These are phyloP conservation scores for Puma concolor DNA, from an alignment of 2,113 vertebrate genomes.

Conservation along the genomic window DNA sequence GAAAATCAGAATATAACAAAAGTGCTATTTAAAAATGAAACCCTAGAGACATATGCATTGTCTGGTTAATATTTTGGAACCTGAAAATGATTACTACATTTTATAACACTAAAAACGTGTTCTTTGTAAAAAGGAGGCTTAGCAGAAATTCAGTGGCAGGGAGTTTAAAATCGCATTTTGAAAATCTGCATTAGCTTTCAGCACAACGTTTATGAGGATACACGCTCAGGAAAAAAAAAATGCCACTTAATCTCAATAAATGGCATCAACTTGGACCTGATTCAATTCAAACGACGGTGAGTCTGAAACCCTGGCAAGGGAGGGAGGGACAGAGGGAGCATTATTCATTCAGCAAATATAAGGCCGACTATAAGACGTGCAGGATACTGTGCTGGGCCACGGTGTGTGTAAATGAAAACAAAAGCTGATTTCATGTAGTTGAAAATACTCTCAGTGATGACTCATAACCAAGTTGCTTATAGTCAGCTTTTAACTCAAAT, in stretches of 20 bases:
- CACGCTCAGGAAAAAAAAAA: neutral
- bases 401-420: neutral
- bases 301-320: neutral
- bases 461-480: neutral
- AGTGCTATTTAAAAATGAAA: slow-evolving; percentile 5
- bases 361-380: rapidly evolving
- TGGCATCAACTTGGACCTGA: neutral
- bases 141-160: neutral
- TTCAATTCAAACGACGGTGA: neutral
- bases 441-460: neutral
- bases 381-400: neutral
- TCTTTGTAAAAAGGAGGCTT: neutral
- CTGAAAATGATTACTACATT: neutral
- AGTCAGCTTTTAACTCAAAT: neutral
- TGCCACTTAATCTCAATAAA: neutral
- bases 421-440: neutral
- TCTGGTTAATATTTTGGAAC: neutral
- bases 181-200: neutral
- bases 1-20: neutral
- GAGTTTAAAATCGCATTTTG: neutral
- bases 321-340: neutral
- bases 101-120: neutral
- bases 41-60: neutral
- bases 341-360: neutral
- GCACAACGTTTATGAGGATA: neutral